Evolutionary conservation across 1,140 invertebrate species (phyloP).

Genomic region (Prorops nasuta): DNA sequence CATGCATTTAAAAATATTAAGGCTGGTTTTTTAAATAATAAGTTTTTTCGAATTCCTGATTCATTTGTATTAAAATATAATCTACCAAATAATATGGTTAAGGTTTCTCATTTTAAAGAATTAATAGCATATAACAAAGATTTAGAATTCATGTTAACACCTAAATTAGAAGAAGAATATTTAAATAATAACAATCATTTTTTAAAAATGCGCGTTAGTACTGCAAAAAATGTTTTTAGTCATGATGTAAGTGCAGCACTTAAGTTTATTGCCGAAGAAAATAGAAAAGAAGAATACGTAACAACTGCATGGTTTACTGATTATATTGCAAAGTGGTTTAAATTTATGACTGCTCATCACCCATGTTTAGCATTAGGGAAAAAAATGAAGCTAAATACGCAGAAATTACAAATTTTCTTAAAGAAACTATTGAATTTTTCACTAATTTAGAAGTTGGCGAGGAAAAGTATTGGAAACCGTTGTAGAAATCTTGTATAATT

Average conservation of each 20-base stretch:
- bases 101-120: background rate
- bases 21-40: conserved; percentile 9
- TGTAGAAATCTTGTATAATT: background rate
- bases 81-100: conserved; percentile 3
- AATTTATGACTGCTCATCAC: conserved; percentile 11
- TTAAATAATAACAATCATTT: background rate
- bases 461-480: background rate
- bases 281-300: conserved; percentile 1
- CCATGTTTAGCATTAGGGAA: conserved; percentile 11
- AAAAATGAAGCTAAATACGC: conserved; percentile 7
- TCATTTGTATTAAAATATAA: conserved; percentile 5
- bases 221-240: conserved; percentile 1
- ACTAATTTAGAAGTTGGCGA: conserved; percentile 3
- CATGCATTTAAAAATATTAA: conserved; percentile 11
- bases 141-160: conserved; percentile 2
- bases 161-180: conserved; percentile 2
- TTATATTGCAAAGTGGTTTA: conserved; percentile 12
- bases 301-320: conserved; percentile 17
- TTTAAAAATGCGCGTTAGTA: conserved; percentile 8
- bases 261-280: conserved; percentile 1
- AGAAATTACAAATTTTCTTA: conserved; percentile 10
- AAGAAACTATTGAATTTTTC: conserved; percentile 10
- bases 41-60: conserved; percentile 2
- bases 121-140: background rate
- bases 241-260: conserved; percentile 5